Evolutionary conservation across 2,797 vertebrate species (phyloP).

Genomic region (Helarctos malayanus): DNA sequence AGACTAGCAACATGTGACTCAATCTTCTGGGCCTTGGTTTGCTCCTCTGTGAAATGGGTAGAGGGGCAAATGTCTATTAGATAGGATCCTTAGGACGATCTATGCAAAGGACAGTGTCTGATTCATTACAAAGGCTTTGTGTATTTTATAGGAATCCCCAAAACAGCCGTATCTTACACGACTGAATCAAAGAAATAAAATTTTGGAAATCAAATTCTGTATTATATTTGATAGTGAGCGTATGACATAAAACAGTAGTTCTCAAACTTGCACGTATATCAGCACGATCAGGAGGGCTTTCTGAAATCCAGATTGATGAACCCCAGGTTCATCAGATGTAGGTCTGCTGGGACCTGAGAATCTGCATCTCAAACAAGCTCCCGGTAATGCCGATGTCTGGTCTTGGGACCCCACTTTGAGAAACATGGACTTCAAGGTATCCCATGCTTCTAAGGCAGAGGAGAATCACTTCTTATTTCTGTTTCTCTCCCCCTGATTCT

Average conservation of each 20-base stretch:
- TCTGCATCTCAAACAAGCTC: neutral
- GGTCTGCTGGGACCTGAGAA: neutral
- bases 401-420: neutral
- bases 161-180: neutral
- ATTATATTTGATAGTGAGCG: neutral
- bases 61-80: neutral
- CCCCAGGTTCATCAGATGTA: no score
- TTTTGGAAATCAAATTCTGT: neutral
- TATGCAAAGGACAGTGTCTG: fast-evolving
- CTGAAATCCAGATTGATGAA: neutral
- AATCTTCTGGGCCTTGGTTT: neutral
- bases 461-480: neutral
- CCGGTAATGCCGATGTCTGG: neutral
- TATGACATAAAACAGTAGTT: neutral
- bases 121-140: neutral
- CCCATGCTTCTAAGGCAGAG: neutral
- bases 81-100: neutral
- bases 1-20: neutral
- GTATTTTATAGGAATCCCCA: neutral
- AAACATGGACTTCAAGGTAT: neutral
- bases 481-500: neutral
- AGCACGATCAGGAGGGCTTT: neutral
- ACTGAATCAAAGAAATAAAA: neutral
- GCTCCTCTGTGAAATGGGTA: neutral
- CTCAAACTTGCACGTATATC: fast-evolving